A percentile compares a stretch with the other conserved stretches of the same genome.
Conservation (phyloP, 2,888 invertebrate species). For the Dryomyza anilis region DNA sequence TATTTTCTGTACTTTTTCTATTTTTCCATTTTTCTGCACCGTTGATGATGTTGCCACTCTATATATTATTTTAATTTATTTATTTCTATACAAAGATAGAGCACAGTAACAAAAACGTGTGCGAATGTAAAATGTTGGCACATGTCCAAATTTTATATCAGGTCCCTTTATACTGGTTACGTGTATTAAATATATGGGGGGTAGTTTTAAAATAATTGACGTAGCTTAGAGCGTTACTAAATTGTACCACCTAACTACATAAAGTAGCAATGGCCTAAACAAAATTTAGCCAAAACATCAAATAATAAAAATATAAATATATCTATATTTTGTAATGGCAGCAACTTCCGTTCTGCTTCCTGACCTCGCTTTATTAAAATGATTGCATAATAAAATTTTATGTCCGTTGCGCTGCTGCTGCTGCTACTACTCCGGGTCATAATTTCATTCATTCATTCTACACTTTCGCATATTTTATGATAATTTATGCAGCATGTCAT, state of each 20-base stretch:
- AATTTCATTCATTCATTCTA: not conserved
- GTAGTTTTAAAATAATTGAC: too few species aligned
- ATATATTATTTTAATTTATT: slow-evolving; percentile 14
- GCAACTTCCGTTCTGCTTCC: too few species aligned
- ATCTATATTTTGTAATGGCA: too few species aligned
- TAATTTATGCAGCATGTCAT: not conserved
- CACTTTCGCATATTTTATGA: not conserved
- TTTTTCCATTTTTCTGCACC: not conserved
- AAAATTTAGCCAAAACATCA: too few species aligned
- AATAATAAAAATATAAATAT: too few species aligned
- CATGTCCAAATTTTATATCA: not conserved
- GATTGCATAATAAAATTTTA: not conserved
- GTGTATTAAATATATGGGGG: too few species aligned
- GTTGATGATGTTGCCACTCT: not conserved
- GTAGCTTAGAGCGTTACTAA: too few species aligned
- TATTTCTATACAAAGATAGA: too few species aligned
- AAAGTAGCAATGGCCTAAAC: too few species aligned
- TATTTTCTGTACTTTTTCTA: not conserved
- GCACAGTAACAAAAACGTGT: not conserved
- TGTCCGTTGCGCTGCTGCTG: not conserved
- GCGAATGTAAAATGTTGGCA: not conserved
- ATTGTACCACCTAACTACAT: too few species aligned
- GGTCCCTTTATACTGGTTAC: too few species aligned
- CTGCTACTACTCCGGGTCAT: not conserved
- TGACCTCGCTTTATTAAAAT: not conserved